A percentile compares a stretch with the other conserved stretches of the same genome.
Conservation (phyloP, 1,140 invertebrate genomes). For the Medauroidea extradentata region DNA sequence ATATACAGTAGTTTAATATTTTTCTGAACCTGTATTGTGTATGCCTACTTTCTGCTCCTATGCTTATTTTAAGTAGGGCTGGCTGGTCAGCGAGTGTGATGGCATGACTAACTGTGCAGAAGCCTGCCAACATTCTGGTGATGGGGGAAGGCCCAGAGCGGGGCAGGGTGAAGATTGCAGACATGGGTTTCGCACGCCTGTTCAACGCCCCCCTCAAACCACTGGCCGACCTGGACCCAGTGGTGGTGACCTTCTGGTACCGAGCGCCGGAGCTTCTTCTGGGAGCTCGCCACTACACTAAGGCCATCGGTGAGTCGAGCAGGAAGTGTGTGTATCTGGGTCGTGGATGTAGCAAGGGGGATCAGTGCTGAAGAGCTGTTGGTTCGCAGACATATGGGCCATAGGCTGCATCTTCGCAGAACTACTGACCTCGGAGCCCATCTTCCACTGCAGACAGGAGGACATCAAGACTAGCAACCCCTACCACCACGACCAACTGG, state of each 20-base stretch:
- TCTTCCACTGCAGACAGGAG: constrained; percentile 99
- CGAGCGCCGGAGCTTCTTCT: constrained; percentile 94
- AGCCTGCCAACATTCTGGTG: constrained; percentile 99
- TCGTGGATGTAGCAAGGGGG: not conserved
- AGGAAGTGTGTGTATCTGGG: constrained; percentile 91
- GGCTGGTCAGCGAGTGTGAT: no score
- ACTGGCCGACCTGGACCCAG: constrained; percentile 95
- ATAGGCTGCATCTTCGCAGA: constrained; percentile 99
- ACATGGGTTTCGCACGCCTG: constrained; percentile 99
- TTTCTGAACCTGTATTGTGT: no score
- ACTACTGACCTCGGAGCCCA: constrained; percentile 94
- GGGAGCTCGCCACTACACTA: constrained; percentile 96
- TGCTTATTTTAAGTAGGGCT: no score
- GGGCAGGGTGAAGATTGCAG: constrained; percentile 97
- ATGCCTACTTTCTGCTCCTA: no score
- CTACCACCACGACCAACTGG: constrained; percentile 99
- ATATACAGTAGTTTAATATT: no score
- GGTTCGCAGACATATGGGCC: constrained; percentile 93
- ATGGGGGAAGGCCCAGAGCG: constrained; percentile 98
- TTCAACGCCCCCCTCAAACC: constrained; percentile 99
- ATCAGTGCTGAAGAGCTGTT: not conserved
- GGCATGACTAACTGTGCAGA: no score
- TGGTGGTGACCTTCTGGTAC: constrained; percentile 99
- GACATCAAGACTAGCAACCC: constrained; percentile 99
- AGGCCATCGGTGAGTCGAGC: constrained; percentile 80